Evolutionary conservation across 2,888 invertebrate species (phyloP), one percentile per base, ranked within the genome.

Genomic region (Mesoligia furuncula): DNA sequence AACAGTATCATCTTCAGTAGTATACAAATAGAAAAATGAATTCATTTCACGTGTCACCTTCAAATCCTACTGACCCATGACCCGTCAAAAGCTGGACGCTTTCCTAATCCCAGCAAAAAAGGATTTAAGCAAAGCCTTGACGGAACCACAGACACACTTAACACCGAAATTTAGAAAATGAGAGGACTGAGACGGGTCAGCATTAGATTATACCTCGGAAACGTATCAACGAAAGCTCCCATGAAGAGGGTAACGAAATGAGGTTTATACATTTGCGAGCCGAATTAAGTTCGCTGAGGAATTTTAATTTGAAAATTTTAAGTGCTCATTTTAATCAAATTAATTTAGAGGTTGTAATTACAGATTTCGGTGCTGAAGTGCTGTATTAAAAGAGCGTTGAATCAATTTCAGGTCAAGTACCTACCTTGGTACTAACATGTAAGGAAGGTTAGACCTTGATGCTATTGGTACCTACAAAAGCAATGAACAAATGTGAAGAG

Each of bases 161-260:
- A 85, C 84, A 81, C 81, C 73, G 86, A 91, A 91, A 92, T 92
- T 90, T 90, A 85, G 89, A 91, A 91, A 91, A 89, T 89, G 88
- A 88, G 83, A 85, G 88, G 87, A 85, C 82, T 80, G 81, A 86
- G 84, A 88, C 83, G 88, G 91, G 92, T 90, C 92, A 87, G 91
- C 88, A 90, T 93, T 92, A 93, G 92, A 93, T 93, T 93, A 93
- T 91, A 90, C 89, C 91, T 90, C 87, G 80, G 88, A 90, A 92
- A 92, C 90, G 90, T 92, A 93, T 93, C 92, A 92, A 88, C 87
- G 86, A 92, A 93, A 93, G 91, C 92, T 91, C 85, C 89, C 89
- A 89, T 93, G 93, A 95, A 93, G 92, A 95, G 95, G 95, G 95
- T 93, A 92, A 88, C 87, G 90, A 93, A 94, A 95, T 92, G 91